phyloP scores from a whole-genome alignment of 2,113 vertebrate genomes.

The Conger conger region DNA sequence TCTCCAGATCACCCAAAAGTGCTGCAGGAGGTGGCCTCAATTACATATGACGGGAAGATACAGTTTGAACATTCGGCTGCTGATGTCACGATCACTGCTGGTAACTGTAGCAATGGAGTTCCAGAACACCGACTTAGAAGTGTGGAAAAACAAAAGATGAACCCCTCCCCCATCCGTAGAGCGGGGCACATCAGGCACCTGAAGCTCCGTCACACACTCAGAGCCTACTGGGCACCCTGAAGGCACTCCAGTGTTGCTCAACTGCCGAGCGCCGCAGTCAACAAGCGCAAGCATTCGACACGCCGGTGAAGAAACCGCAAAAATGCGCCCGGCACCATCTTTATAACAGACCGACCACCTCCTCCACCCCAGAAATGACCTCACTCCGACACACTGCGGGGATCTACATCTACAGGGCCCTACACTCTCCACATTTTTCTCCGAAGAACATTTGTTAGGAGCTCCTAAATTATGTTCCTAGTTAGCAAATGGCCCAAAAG shows the following conservation, averaged over 20 bases:
- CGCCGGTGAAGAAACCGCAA: constrained; percentile 61
- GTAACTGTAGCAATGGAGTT: too few species aligned
- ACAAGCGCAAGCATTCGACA: constrained; percentile 43
- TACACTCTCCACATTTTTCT: too few species aligned
- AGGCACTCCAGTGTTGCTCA: neutral
- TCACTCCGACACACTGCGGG: neutral
- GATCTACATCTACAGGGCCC: too few species aligned
- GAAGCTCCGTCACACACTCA: neutral
- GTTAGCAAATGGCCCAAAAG: too few species aligned
- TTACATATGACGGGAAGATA: neutral
- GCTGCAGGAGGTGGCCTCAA: neutral
- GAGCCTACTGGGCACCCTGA: neutral
- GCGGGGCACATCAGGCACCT: neutral
- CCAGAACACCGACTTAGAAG: too few species aligned
- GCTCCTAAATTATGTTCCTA: neutral
- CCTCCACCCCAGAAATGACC: neutral
- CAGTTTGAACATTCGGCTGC: neutral
- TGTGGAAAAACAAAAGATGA: too few species aligned
- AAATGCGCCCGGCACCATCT: constrained; percentile 69
- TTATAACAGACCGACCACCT: constrained; percentile 46
- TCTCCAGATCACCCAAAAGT: neutral
- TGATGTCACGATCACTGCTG: too few species aligned
- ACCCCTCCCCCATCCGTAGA: neutral
- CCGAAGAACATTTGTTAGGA: too few species aligned
- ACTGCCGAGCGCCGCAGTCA: constrained; percentile 41